Percentiles rank a stretch among this genome's conserved stretches.
phyloP scores from a whole-genome alignment of 2,888 invertebrate species.

The Rhagophthalmus giganteus region DNA sequence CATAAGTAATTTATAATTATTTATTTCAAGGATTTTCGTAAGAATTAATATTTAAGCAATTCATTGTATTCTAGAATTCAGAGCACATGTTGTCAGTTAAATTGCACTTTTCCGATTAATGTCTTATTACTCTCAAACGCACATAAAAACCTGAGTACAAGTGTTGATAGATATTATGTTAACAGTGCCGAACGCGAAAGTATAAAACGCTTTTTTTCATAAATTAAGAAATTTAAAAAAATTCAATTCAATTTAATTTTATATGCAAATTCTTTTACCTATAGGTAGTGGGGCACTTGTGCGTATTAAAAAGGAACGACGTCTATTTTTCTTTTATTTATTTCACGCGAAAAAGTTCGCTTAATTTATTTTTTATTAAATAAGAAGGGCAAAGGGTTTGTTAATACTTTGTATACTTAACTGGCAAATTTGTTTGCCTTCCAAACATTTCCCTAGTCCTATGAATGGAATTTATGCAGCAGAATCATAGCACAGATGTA shows the following conservation, averaged over 20 bases:
- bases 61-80: slow-evolving; percentile 3
- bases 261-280: no score
- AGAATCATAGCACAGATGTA: neutral
- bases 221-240: no score
- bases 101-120: slow-evolving; percentile 16
- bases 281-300: neutral
- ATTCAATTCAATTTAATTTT: no score
- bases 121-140: slow-evolving; percentile 3
- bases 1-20: neutral
- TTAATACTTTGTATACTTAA: no score
- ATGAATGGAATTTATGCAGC: neutral
- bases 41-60: neutral
- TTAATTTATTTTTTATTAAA: no score
- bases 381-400: no score
- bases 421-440: neutral
- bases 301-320: neutral
- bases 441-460: neutral
- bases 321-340: no score
- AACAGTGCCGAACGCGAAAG: slow-evolving; percentile 1
- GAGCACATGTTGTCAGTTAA: slow-evolving; percentile 14
- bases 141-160: slow-evolving; percentile 10
- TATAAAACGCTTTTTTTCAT: slow-evolving; percentile 4
- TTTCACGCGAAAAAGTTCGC: no score
- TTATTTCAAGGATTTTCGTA: neutral
- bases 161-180: slow-evolving; percentile 10